phyloP scores from a whole-genome alignment of 2,797 vertebrate genomes.

The Enteromius viviparus region DNA sequence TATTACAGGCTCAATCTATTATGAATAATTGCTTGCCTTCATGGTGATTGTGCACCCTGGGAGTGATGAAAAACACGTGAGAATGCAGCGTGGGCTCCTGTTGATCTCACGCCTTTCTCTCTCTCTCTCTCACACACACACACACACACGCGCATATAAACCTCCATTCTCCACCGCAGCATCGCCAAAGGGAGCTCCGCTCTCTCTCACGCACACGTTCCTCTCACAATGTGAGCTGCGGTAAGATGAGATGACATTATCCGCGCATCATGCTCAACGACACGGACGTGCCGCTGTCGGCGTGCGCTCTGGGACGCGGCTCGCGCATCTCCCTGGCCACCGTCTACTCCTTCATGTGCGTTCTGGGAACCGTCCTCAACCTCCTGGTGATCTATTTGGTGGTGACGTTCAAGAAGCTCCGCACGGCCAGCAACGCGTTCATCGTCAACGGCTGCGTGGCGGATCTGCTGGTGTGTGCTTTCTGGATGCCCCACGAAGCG shows the following conservation, averaged over 20 bases:
- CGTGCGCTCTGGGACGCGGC: constrained; percentile 62
- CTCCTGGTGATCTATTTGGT: constrained; percentile 85
- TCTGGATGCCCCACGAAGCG: constrained; percentile 89
- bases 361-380: constrained; percentile 83
- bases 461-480: constrained; percentile 85
- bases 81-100: constrained; percentile 34
- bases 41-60: constrained; percentile 1
- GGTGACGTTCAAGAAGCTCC: constrained; percentile 81
- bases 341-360: constrained; percentile 79
- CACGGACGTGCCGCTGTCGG: constrained; percentile 46
- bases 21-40: constrained; percentile 24
- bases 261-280: constrained; percentile 54
- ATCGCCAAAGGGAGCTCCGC: constrained; percentile 30
- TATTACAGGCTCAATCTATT: constrained; percentile 2
- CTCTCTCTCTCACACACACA: not conserved
- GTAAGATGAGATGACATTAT: constrained; percentile 33
- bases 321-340: constrained; percentile 79
- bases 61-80: constrained; percentile 23
- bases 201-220: constrained; percentile 19
- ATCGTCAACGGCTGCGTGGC: constrained; percentile 86
- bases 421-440: constrained; percentile 87
- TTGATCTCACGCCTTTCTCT: constrained; percentile 29
- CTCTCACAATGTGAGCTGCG: constrained; percentile 15
- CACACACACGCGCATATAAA: constrained; percentile 3
- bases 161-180: constrained; percentile 28